Evolutionary conservation across 2,888 invertebrate species (phyloP).

Genomic region (Eucera pruinosa): DNA sequence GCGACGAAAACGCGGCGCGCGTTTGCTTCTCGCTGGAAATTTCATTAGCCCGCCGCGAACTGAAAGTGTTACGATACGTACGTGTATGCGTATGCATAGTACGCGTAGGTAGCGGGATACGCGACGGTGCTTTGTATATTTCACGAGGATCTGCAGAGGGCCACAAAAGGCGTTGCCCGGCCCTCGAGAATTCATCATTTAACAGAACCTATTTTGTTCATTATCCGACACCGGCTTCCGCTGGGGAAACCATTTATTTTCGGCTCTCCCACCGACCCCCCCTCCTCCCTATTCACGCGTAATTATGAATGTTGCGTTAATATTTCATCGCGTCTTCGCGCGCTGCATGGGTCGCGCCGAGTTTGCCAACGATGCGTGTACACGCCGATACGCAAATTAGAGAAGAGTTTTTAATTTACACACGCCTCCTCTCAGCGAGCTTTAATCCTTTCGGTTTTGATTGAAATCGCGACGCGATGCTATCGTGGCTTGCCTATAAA

Average conservation of each 20-base stretch:
- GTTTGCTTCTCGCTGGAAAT: not conserved
- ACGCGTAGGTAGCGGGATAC: too few relatives aligned
- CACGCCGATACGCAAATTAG: too few relatives aligned
- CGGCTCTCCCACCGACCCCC: not conserved
- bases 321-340: slow-evolving; percentile 23
- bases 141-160: slow-evolving; percentile 13
- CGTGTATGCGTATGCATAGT: too few relatives aligned
- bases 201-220: slow-evolving; percentile 28
- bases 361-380: not conserved
- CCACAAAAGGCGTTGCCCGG: not conserved
- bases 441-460: too few relatives aligned
- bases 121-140: slow-evolving; percentile 18
- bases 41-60: slow-evolving; percentile 15
- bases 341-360: not conserved
- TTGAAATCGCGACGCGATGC: too few relatives aligned
- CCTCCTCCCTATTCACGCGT: slow-evolving; percentile 14
- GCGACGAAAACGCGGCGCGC: not conserved
- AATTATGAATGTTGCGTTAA: slow-evolving; percentile 20
- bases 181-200: slow-evolving; percentile 27
- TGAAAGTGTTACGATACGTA: slow-evolving; percentile 18
- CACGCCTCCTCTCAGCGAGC: too few relatives aligned
- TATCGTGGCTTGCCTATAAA: too few relatives aligned
- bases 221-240: slow-evolving; percentile 25
- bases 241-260: slow-evolving; percentile 15
- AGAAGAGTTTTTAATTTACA: too few relatives aligned